phyloP scores from a whole-genome alignment of 2,113 vertebrate species.

The Muntiacus muntjak region DNA sequence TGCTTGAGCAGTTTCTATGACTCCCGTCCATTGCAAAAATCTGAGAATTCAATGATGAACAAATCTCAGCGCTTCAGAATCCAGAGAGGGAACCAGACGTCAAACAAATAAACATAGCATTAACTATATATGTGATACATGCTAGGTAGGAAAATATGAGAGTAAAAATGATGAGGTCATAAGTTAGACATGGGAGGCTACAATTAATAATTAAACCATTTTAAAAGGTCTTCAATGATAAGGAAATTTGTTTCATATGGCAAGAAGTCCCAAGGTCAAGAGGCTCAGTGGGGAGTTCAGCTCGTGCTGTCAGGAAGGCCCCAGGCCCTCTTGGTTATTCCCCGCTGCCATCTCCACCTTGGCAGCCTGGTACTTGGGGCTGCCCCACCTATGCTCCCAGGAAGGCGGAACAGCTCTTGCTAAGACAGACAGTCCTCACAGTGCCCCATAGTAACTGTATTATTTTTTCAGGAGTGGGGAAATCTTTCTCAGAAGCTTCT shows the following conservation, averaged over 20 bases:
- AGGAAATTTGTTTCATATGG: not conserved
- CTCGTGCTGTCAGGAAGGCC: not conserved
- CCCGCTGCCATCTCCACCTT: too few relatives aligned
- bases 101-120: not conserved
- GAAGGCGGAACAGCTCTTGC: not conserved
- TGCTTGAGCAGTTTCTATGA: not conserved
- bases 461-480: not conserved
- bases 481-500: not conserved
- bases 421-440: not conserved
- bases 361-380: not conserved
- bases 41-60: not conserved
- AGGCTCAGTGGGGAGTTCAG: not conserved
- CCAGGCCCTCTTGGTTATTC: not conserved
- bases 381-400: not conserved
- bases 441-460: not conserved
- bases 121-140: not conserved
- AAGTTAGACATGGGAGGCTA: not conserved
- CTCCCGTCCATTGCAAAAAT: not conserved
- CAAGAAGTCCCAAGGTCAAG: constrained; percentile 46
- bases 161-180: not conserved
- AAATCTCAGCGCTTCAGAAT: not conserved
- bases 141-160: not conserved
- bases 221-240: constrained; percentile 42
- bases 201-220: constrained; percentile 51
- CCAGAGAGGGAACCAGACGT: not conserved